phyloP scores from a whole-genome alignment of 2,888 invertebrate species.

The Abscondita cerata region DNA sequence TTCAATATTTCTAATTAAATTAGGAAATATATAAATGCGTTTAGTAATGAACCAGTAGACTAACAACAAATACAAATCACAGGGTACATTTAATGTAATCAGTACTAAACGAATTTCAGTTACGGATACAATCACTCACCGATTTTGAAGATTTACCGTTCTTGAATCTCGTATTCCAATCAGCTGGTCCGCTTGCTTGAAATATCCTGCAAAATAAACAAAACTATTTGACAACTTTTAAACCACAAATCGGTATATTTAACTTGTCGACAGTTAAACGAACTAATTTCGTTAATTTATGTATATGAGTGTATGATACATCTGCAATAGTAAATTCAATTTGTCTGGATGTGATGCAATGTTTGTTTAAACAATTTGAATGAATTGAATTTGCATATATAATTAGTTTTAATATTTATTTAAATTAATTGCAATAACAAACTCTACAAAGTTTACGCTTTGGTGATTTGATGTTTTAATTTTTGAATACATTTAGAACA shows the following conservation, averaged over 20 bases:
- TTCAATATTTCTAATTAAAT: slow-evolving; percentile 35
- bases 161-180: not conserved
- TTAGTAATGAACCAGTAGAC: slow-evolving; percentile 43
- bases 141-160: slow-evolving; percentile 29
- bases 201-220: slow-evolving; percentile 45
- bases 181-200: slow-evolving; percentile 37
- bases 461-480: too few relatives aligned
- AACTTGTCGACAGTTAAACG: slow-evolving; percentile 13
- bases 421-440: too few relatives aligned
- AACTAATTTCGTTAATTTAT: slow-evolving; percentile 17
- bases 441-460: too few relatives aligned
- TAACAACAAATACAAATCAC: slow-evolving; percentile 47
- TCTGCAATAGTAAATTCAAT: not conserved
- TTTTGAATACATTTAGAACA: too few relatives aligned
- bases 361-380: too few relatives aligned
- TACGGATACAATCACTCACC: slow-evolving; percentile 44
- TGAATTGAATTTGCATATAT: too few relatives aligned
- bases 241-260: slow-evolving; percentile 17
- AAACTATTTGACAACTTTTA: slow-evolving; percentile 39
- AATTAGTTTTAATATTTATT: too few relatives aligned
- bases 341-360: not conserved
- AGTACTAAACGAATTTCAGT: slow-evolving; percentile 45
- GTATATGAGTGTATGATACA: not conserved
- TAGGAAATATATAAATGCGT: slow-evolving; percentile 37
- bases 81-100: slow-evolving; percentile 46